phyloP scores from a whole-genome alignment of 2,888 invertebrate species.

The Agonum fuliginosum region DNA sequence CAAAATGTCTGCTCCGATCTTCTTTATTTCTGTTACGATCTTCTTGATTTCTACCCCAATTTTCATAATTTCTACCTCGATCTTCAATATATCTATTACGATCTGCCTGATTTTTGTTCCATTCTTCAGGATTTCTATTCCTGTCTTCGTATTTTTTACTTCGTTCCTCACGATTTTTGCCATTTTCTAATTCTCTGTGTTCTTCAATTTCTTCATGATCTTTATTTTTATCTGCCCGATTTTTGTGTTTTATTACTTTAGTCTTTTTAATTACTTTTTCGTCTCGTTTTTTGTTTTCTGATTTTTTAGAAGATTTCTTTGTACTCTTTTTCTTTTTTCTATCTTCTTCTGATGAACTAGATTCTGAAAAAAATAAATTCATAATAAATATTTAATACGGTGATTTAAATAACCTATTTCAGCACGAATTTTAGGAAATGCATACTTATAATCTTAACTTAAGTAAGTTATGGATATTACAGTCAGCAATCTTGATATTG shows the following conservation, averaged over 20 bases:
- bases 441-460: too few relatives aligned
- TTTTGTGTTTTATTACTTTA: slow-evolving; percentile 47
- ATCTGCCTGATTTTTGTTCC: slow-evolving; percentile 64
- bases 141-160: slow-evolving; percentile 59
- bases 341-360: slow-evolving; percentile 66
- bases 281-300: slow-evolving; percentile 51
- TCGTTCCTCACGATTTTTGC: slow-evolving; percentile 61
- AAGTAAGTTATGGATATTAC: too few relatives aligned
- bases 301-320: slow-evolving; percentile 64
- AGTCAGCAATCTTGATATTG: too few relatives aligned
- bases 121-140: slow-evolving; percentile 62
- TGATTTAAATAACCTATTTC: too few relatives aligned
- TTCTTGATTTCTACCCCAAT: slow-evolving; percentile 48
- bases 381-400: too few relatives aligned
- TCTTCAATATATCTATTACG: slow-evolving; percentile 63
- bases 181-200: too few relatives aligned
- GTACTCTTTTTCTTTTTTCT: slow-evolving; percentile 61
- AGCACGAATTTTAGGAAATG: too few relatives aligned
- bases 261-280: slow-evolving; percentile 48
- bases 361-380: slow-evolving; percentile 62
- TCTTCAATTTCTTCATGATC: slow-evolving; percentile 48
- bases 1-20: slow-evolving; percentile 65
- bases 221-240: slow-evolving; percentile 54
- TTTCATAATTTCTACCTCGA: slow-evolving; percentile 60
- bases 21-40: slow-evolving; percentile 66